Evolutionary conservation across 2,888 invertebrate species (phyloP), one percentile per base, ranked within the genome.

Genomic region (Cacoxenus indagator): DNA sequence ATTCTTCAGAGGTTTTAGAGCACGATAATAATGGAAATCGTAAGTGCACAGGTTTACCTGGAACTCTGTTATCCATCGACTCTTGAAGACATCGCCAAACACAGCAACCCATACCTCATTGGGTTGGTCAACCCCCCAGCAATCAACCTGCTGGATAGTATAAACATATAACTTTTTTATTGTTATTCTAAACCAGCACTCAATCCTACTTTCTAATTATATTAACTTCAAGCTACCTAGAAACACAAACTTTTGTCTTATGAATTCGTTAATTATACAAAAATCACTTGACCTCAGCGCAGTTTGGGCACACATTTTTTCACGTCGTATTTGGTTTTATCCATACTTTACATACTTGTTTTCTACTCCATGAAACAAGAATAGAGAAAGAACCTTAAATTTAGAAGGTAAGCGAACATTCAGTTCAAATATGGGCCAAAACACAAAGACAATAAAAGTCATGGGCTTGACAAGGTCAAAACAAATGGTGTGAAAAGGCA

Each of bases 401-500:
- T 19, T 19, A 51, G 22, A 24, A 11, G n/a, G n/a, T 1, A 51
- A 51, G 2, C 17, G 14, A 37, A 37, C 2, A 4, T 37, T 37
- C 1, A 14, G 5, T 37, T 37, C 37, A 37, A 22, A 51, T 17
- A 48, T 17, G 8, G 17, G 17, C n/a, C n/a, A 48, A 48, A 2
- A 17, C 17, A 48, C 14, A 51, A 51, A 51, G 22, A 22, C 17
- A 51, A 51, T 4, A 51, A 51, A 51, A 51, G 51, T 51, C 51
- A 51, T 14, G 51, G 22, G 51, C 22, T 22, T 17, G 22, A 51
- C 57, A 57, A 57, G 57, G 66, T 67, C 61, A 67, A 46, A 67
- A 67, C 37, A 46, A 70, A 70, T n/a, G n/a, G n/a, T n/a, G n/a
- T n/a, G n/a, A 62, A 64, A 17, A 45, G 54, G 27, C 65, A 64